phyloP scores from a whole-genome alignment of 1,140 invertebrate genomes.

The Brachionus asplanchnoidis region DNA sequence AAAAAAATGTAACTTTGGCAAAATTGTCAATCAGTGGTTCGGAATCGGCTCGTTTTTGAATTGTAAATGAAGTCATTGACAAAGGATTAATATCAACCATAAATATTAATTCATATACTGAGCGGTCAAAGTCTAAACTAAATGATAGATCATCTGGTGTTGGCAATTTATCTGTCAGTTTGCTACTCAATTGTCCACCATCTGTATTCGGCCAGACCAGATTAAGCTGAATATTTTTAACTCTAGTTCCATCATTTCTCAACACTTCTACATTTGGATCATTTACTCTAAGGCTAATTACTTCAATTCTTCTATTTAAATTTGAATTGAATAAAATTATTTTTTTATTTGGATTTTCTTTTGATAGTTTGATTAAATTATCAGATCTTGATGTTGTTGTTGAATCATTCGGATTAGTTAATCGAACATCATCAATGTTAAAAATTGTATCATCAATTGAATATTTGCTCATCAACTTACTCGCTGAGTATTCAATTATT shows the following conservation, averaged over 20 bases:
- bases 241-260: background rate
- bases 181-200: background rate
- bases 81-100: constrained; percentile 6
- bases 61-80: constrained; percentile 4
- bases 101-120: constrained; percentile 1
- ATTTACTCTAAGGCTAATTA: background rate
- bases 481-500: constrained; percentile 68
- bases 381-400: constrained; percentile 41
- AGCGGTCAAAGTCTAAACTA: background rate
- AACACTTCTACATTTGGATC: background rate
- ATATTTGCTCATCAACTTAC: constrained; percentile 58
- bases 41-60: background rate
- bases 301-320: constrained; percentile 8
- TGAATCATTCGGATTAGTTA: constrained; percentile 44
- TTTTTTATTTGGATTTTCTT: background rate
- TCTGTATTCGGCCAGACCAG: constrained; percentile 23
- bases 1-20: constrained; percentile 3
- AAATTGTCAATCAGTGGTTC: background rate
- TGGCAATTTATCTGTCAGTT: background rate
- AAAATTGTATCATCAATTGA: background rate
- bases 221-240: constrained; percentile 31
- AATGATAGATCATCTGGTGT: background rate
- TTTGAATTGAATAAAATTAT: constrained; percentile 39
- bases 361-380: background rate
- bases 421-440: constrained; percentile 42